These are phyloP conservation scores for Chymomyza procnemis DNA, from an alignment of 2,888 invertebrate species.

Conservation along the genomic window DNA sequence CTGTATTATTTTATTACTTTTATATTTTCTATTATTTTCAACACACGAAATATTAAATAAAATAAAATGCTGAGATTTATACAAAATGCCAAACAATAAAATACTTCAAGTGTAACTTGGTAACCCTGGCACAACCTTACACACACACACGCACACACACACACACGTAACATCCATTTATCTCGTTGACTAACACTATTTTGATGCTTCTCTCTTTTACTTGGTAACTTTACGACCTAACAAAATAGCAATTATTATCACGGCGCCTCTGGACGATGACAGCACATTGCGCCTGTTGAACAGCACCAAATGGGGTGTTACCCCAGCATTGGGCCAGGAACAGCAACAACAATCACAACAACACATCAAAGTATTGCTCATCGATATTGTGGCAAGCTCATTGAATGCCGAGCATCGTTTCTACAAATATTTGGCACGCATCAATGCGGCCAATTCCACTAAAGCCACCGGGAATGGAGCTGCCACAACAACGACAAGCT, in stretches of 20 bases:
- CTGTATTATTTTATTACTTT: too few relatives aligned
- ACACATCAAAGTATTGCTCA: conserved; percentile 76
- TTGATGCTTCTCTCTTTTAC: neutral
- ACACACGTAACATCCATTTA: neutral
- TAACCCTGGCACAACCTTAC: neutral
- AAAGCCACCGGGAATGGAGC: neutral
- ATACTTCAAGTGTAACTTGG: too few relatives aligned
- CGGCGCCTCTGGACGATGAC: conserved; percentile 74
- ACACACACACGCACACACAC: neutral
- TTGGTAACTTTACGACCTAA: conserved; percentile 36
- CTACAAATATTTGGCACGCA: conserved; percentile 75
- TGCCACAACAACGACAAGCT: conserved; percentile 48
- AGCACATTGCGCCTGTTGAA: conserved; percentile 69
- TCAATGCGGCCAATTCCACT: conserved; percentile 38
- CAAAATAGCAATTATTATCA: conserved; percentile 74
- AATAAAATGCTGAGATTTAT: too few relatives aligned
- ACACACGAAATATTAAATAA: too few relatives aligned
- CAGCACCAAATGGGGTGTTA: conserved; percentile 37
- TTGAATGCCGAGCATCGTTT: conserved; percentile 77
- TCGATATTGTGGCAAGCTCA: conserved; percentile 77
- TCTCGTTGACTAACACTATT: neutral
- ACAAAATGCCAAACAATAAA: too few relatives aligned
- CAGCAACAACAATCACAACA: conserved; percentile 29
- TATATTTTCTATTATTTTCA: too few relatives aligned
- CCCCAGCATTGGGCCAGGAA: conserved; percentile 1